Conservation (phyloP, 92 coral and sea anemone species). For the Porites divaricata region DNA sequence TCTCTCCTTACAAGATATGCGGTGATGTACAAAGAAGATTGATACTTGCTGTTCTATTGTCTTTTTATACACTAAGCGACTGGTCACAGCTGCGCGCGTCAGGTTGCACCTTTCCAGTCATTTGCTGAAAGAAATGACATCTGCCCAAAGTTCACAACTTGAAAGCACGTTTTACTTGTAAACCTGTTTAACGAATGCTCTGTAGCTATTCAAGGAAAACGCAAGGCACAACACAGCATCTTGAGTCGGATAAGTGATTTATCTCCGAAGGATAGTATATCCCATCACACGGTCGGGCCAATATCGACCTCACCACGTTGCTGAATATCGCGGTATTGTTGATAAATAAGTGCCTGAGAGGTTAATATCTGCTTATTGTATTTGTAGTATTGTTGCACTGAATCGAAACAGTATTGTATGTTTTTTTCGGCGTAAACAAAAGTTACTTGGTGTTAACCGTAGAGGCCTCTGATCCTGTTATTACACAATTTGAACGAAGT, state of each 20-base stretch:
- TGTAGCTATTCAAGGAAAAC: background rate
- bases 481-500: background rate
- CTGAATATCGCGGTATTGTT: constrained; percentile 43
- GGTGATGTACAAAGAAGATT: background rate
- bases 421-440: constrained; percentile 13
- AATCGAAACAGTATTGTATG: constrained; percentile 9
- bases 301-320: constrained; percentile 21
- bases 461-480: background rate
- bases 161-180: constrained; percentile 12
- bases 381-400: constrained; percentile 14
- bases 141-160: background rate
- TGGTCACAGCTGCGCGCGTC: constrained; percentile 1
- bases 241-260: constrained; percentile 31
- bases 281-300: constrained; percentile 17
- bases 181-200: background rate
- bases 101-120: background rate
- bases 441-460: background rate
- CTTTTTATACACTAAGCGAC: constrained; percentile 1
- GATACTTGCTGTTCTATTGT: background rate
- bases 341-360: constrained; percentile 36
- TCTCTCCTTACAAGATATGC: background rate
- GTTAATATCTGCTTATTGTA: constrained; percentile 31
- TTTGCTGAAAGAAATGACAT: constrained; percentile 2
- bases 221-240: constrained; percentile 13
- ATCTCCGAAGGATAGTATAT: constrained; percentile 22